Evolutionary conservation across 1,140 invertebrate species (phyloP), one percentile per base, ranked within the genome.

Genomic region (Bombus picipes): DNA sequence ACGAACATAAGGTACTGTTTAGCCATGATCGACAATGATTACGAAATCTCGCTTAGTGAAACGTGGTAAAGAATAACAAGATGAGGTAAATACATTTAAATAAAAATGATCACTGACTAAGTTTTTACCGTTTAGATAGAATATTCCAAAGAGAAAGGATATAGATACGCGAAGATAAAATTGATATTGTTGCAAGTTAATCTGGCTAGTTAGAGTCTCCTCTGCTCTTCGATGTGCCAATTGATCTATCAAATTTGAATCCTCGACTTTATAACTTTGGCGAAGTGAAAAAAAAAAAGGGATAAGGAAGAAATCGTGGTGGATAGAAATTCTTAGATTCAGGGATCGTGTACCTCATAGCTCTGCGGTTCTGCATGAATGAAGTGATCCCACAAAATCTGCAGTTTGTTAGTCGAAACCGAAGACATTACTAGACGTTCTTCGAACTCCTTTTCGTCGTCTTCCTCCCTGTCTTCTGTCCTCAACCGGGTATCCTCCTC

Each of bases 291-390:
- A 66, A n/a, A n/a, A n/a, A 12, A 15, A 39, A 4, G 3, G 1
- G 3, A 4, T 73, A 28, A 53, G n/a, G 13, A 15, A 57, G 13
- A 13, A 39, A 47, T 37, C 8, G 15, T 34, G n/a, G 15, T 12
- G 18, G n/a, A 37, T 32, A 43, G 59, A 37, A 74, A 65, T 28
- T 57, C 43, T 10, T 41, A 39, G 15, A 71, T 5, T 1, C 22
- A 10, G 3, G 4, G 18, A 81, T 34, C 25, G 0, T 68, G 77
- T 90, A 96, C 96, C 96, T 96, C 96, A 90, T 96, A 96, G 92
- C 96, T 96, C n/a, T 95, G 96, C 43, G 95, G 95, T 90, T 96
- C 96, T 3, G 96, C 95, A 68, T 96, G 96, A 90, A 96, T 96
- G 91, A 96, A 97, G 83, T 96, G 92, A 77, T 96, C 95, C 96